Evolutionary conservation across 2,113 vertebrate species (phyloP), one percentile per base, ranked within the genome.

Genomic region (Pogonocichla stellata): DNA sequence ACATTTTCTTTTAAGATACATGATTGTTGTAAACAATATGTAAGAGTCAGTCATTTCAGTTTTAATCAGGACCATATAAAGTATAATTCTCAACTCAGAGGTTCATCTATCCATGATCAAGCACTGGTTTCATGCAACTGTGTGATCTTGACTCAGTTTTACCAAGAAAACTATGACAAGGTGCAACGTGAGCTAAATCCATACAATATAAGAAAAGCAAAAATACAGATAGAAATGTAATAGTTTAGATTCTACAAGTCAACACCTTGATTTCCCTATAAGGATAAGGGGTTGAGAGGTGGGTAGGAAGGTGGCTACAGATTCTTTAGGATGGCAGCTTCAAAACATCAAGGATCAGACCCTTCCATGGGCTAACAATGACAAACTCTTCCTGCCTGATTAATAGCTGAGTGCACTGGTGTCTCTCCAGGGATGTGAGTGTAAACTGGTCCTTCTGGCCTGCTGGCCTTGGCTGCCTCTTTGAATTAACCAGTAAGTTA

Each of bases 241-340:
- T 15, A 60, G 8, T 19, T 60, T 29, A 51, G 34, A 75, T 19
- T 50, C 8, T 51, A 72, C 53, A 14, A 57, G 3, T 51, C 56
- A 75, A 10, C 8, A 60, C 6, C 12, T 57, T 31, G 20, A 54
- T 56, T 64, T 54, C 3, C 24, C 10, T 10, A 8, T 14, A 22
- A 31, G 5, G 7, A 6, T 6, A 62, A 11, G 2, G 11, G 4
- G 0, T 11, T 23, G 23, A 17, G 1, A 19, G 4, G 5, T 10
- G 22, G 1, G 6, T 19, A 18, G 19, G 22, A 25, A 33, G 26
- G 4, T 61, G 2, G 7, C 11, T 47, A 18, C 24, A 70, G 19
- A 66, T 19, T 50, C 12, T 82, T 25, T 19, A 22, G 15, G 20
- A 75, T 43, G 26, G 8, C n/a, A 80, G 24, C 14, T 47, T 53